Evolutionary conservation across 53 echinoderm and acorn worm species (phyloP).

Genomic region (Apostichopus leukothele): DNA sequence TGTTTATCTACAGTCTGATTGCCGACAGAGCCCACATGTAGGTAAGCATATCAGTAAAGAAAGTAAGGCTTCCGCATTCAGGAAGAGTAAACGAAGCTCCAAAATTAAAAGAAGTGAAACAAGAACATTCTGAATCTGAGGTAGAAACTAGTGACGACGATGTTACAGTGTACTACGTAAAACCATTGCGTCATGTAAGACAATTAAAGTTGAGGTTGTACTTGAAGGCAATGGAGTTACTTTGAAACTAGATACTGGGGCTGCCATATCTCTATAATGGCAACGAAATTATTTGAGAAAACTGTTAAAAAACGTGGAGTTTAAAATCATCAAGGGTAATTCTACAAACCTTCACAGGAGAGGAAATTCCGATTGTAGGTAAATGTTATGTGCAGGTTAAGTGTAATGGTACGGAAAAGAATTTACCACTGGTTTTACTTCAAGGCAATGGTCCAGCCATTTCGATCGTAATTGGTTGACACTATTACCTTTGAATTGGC

Average conservation of each 20-base stretch:
- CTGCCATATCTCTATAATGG: not conserved
- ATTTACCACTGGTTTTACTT: not conserved
- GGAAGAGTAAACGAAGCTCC: not conserved
- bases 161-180: conserved; percentile 23
- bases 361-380: not conserved
- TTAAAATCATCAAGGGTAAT: not conserved
- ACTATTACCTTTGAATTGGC: not conserved
- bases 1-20: conserved; percentile 11
- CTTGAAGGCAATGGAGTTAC: not conserved
- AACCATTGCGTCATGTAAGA: not conserved
- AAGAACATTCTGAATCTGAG: conserved; percentile 2
- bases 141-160: not conserved
- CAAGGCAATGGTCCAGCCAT: conserved; percentile 13
- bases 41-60: conserved; percentile 2
- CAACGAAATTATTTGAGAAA: not conserved
- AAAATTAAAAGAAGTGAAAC: conserved; percentile 2
- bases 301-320: not conserved
- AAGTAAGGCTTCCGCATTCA: not conserved
- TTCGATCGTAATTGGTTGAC: not conserved
- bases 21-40: conserved; percentile 1
- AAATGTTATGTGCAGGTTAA: conserved; percentile 29
- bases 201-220: conserved; percentile 3
- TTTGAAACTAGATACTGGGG: conserved; percentile 13
- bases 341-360: not conserved
- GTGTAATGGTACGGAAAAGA: conserved; percentile 7